phyloP scores from a whole-genome alignment of 1,140 invertebrate genomes.

The Gonatopus flavifemur region DNA sequence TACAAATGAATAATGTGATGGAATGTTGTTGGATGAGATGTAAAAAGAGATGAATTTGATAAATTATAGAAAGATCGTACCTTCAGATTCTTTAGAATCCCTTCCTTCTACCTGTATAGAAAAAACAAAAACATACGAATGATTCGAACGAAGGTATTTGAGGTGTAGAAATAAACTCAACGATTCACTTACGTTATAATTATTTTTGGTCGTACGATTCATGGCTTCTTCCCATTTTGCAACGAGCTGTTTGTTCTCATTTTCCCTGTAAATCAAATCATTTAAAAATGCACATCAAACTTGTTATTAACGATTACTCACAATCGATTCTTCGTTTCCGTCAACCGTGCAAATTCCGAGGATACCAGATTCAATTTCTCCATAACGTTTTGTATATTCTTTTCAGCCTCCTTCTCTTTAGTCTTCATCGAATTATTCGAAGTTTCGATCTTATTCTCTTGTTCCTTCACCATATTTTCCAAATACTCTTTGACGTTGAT shows the following conservation, averaged over 20 bases:
- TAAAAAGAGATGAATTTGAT: too few species aligned
- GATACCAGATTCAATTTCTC: conserved; percentile 43
- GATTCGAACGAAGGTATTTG: not conserved
- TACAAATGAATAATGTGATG: too few species aligned
- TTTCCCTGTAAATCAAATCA: conserved; percentile 35
- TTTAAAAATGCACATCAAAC: conserved; percentile 25
- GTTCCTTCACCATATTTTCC: conserved; percentile 33
- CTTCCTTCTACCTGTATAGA: not conserved
- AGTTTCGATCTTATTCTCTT: conserved; percentile 31
- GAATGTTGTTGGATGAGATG: too few species aligned
- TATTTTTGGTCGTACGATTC: conserved; percentile 47
- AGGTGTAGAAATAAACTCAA: conserved; percentile 1
- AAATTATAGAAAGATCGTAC: too few species aligned
- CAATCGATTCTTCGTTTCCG: conserved; percentile 37
- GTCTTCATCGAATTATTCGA: conserved; percentile 28
- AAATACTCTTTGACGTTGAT: conserved; percentile 23
- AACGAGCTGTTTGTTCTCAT: conserved; percentile 45
- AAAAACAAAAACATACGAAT: conserved; percentile 6
- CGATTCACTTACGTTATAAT: conserved; percentile 39
- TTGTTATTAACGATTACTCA: conserved; percentile 31
- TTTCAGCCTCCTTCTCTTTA: conserved; percentile 39
- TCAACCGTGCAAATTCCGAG: conserved; percentile 32
- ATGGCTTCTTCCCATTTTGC: conserved; percentile 37
- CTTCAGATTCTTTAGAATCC: not conserved
- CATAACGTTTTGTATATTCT: conserved; percentile 31